A percentile compares a stretch with the other conserved stretches of the same genome.
phyloP scores from a whole-genome alignment of 2,888 invertebrate species.

The Tanaodytes sp. region DNA sequence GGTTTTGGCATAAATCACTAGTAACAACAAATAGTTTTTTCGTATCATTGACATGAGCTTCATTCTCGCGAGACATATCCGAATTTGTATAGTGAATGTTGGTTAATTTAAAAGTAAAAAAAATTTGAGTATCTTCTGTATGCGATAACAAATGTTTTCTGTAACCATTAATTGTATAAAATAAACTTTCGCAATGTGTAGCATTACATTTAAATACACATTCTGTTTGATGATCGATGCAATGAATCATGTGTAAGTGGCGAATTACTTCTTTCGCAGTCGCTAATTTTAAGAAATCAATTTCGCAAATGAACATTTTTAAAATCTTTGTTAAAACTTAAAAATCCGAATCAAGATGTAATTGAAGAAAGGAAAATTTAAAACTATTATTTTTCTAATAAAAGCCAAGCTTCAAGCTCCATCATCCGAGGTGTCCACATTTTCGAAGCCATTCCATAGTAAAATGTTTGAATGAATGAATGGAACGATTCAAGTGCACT shows the following conservation, averaged over 20 bases:
- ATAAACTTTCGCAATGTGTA: not conserved
- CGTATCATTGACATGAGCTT: no score
- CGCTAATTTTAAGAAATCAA: not conserved
- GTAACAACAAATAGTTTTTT: no score
- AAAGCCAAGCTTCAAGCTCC: conserved; percentile 45
- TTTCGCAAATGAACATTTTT: not conserved
- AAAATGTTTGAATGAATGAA: conserved; percentile 1
- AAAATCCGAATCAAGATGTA: not conserved
- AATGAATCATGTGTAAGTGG: not conserved
- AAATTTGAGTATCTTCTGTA: not conserved
- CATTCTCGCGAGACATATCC: not conserved
- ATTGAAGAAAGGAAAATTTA: not conserved
- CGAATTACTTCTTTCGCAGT: not conserved
- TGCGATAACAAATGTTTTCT: not conserved
- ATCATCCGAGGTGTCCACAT: conserved; percentile 42
- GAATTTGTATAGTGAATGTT: no score
- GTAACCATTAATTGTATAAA: not conserved
- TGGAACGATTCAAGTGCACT: not conserved
- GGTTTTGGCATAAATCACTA: no score
- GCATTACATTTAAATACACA: not conserved
- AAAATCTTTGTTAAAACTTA: not conserved
- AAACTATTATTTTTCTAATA: not conserved
- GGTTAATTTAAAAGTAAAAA: not conserved
- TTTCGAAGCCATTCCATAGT: conserved; percentile 32
- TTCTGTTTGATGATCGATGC: not conserved